Evolutionary conservation across 2,797 vertebrate species (phyloP).

Genomic region (Macrochelys suwanniensis): DNA sequence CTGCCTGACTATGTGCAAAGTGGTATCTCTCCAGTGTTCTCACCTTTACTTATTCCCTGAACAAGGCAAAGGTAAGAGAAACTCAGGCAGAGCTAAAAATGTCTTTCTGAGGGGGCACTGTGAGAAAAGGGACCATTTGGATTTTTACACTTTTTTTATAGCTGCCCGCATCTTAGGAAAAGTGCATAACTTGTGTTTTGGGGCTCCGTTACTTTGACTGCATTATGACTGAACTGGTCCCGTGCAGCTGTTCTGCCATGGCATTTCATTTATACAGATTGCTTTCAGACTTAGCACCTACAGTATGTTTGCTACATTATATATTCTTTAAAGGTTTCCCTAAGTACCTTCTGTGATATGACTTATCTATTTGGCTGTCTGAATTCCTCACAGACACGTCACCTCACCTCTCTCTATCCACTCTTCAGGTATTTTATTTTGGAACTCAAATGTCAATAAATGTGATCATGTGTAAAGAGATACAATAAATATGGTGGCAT

Average conservation of each 20-base stretch:
- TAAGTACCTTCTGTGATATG: fast-evolving
- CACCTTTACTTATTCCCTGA: constrained; percentile 51
- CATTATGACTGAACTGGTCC: not conserved
- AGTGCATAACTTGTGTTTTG: not conserved
- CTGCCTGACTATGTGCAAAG: constrained; percentile 69
- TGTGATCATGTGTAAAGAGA: fast-evolving
- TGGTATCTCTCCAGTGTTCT: constrained; percentile 62
- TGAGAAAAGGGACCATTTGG: fast-evolving
- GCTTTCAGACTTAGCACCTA: not conserved
- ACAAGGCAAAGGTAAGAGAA: constrained; percentile 60
- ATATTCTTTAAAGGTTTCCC: not conserved
- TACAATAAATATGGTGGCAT: fast-evolving
- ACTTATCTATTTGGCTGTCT: not conserved
- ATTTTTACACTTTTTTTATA: fast-evolving
- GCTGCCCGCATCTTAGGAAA: not conserved
- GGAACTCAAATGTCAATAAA: not conserved
- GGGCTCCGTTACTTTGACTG: constrained; percentile 5
- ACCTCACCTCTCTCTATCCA: not conserved
- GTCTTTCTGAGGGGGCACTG: not conserved
- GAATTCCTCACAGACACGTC: not conserved
- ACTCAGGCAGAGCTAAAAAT: constrained; percentile 30
- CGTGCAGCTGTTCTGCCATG: not conserved
- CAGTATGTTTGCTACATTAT: fast-evolving
- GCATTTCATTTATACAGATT: constrained; percentile 1
- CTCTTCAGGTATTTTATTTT: not conserved